Conservation (phyloP, 2,797 vertebrate genomes). For the Gambelia wislizenii region DNA sequence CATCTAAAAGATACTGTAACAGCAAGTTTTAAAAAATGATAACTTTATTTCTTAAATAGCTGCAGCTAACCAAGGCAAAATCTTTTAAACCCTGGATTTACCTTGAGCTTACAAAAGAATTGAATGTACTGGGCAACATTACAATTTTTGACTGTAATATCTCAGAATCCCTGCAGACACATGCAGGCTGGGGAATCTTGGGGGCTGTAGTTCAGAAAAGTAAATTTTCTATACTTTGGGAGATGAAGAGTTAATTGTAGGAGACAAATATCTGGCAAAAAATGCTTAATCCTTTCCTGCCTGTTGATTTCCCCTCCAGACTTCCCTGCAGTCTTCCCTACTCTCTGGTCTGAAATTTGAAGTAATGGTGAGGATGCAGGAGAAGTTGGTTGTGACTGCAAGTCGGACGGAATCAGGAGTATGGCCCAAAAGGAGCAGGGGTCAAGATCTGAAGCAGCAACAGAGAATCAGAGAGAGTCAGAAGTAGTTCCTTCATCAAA, state of each 20-base stretch:
- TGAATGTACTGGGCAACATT: too few species aligned
- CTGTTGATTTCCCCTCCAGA: too few species aligned
- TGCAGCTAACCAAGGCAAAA: conserved; percentile 6
- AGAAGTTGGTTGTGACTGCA: neutral
- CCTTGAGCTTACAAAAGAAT: neutral
- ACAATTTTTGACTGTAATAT: too few species aligned
- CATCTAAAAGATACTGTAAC: neutral
- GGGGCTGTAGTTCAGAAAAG: too few species aligned
- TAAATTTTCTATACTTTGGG: too few species aligned
- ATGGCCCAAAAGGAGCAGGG: neutral
- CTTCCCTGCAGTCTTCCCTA: too few species aligned
- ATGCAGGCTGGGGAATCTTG: too few species aligned
- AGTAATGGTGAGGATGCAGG: neutral
- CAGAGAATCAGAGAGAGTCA: neutral
- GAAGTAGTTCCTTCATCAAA: neutral
- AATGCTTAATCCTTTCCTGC: neutral
- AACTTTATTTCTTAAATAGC: neutral
- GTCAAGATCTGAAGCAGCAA: neutral
- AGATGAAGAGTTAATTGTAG: neutral
- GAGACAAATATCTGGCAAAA: neutral
- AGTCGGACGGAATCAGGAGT: neutral
- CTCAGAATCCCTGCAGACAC: too few species aligned
- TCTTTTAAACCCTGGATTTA: neutral
- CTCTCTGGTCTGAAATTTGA: neutral
- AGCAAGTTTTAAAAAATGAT: neutral